These are phyloP conservation scores for Pitta sordida DNA, from an alignment of 2,113 vertebrate species.

Conservation along the genomic window DNA sequence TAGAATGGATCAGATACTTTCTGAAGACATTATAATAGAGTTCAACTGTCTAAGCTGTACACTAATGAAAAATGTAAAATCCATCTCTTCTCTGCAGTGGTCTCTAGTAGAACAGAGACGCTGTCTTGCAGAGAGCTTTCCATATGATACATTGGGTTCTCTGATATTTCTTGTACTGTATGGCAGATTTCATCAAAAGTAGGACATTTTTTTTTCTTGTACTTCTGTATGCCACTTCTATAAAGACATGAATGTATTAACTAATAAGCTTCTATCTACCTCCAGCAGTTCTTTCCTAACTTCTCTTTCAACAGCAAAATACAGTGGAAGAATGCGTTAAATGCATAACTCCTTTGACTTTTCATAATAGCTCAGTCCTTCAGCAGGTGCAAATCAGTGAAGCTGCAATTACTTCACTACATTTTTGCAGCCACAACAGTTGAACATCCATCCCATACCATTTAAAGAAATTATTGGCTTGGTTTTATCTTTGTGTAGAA, in stretches of 20 bases:
- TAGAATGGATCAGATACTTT: constrained; percentile 77
- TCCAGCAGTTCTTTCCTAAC: background rate
- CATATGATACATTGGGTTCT: constrained; percentile 6
- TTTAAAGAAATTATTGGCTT: background rate
- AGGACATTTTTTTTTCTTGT: background rate
- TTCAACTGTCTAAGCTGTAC: constrained; percentile 75
- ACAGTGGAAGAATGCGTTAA: background rate
- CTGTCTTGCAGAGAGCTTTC: constrained; percentile 54
- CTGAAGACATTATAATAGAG: constrained; percentile 77
- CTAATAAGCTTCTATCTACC: background rate
- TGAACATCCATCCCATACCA: background rate
- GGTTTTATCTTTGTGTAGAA: background rate
- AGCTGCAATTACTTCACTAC: background rate
- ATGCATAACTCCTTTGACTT: background rate
- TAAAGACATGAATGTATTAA: background rate
- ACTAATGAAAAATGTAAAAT: constrained; percentile 79
- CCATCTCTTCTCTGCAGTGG: constrained; percentile 36
- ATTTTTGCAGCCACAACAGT: background rate
- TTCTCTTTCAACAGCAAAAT: background rate
- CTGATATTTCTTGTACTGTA: constrained; percentile 61
- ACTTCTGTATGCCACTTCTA: background rate
- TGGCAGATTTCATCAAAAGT: background rate
- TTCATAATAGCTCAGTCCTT: background rate
- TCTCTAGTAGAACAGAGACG: constrained; percentile 43
- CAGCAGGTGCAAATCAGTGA: background rate